Evolutionary conservation across 2,797 vertebrate genomes (phyloP).

Genomic region (Hoplostethus atlanticus): DNA sequence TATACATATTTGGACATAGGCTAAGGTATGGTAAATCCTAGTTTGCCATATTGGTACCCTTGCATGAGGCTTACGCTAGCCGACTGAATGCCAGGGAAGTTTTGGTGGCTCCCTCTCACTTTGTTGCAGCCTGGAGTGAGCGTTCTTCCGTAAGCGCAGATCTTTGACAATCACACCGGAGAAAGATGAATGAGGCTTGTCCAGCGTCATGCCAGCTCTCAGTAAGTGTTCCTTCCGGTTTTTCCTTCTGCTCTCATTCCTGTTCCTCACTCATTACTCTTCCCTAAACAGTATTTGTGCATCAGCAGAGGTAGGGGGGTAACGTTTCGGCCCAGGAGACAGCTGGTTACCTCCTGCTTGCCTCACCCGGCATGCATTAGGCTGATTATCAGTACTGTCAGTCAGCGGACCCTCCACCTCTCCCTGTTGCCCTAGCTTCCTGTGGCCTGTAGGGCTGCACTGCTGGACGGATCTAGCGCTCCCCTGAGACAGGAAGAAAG

Average conservation of each 20-base stretch:
- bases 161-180: constrained; percentile 41
- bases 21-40: too few relatives aligned
- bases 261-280: constrained; percentile 24
- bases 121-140: constrained; percentile 17
- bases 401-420: constrained; percentile 60
- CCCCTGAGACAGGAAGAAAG: constrained; percentile 51
- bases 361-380: constrained; percentile 70
- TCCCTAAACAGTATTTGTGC: constrained; percentile 11
- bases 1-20: too few relatives aligned
- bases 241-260: constrained; percentile 13
- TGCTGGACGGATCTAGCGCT: constrained; percentile 53
- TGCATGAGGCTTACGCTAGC: too few relatives aligned
- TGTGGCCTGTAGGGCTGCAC: constrained; percentile 56
- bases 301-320: constrained; percentile 21
- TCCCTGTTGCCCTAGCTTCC: constrained; percentile 33
- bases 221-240: constrained; percentile 16
- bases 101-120: constrained; percentile 1
- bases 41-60: too few relatives aligned
- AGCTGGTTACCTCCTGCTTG: constrained; percentile 66
- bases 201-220: constrained; percentile 48
- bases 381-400: constrained; percentile 79
- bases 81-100: not conserved
- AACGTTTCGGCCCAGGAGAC: constrained; percentile 52
- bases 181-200: constrained; percentile 56
- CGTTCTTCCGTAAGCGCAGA: constrained; percentile 30